Percentiles rank a stretch among this genome's conserved stretches.
Conservation (phyloP, 2,888 invertebrate genomes). For the Macaria liturata region DNA sequence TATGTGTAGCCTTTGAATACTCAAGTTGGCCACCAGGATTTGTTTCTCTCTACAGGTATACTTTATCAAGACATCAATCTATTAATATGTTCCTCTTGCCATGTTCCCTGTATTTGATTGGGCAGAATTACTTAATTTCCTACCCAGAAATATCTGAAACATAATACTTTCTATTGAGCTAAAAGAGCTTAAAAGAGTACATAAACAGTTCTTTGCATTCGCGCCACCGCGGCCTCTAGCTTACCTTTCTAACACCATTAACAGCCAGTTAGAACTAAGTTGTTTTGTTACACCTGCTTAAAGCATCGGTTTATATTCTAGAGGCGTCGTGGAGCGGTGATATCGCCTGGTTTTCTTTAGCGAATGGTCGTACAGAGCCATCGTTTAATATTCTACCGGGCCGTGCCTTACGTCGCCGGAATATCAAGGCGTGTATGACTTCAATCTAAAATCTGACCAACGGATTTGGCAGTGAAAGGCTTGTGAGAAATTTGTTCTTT, state of each 20-base stretch:
- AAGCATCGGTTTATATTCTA: conserved; percentile 49
- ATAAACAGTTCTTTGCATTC: conserved; percentile 23
- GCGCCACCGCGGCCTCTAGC: conserved; percentile 10
- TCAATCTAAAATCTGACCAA: conserved; percentile 57
- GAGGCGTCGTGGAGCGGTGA: conserved; percentile 62
- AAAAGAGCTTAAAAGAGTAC: background rate
- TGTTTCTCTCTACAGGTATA: no score
- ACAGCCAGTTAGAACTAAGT: conserved; percentile 26
- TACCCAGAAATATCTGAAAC: no score
- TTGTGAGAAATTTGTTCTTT: no score
- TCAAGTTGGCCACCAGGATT: no score
- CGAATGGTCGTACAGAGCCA: conserved; percentile 64
- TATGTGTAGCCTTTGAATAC: no score
- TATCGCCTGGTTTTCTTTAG: conserved; percentile 69
- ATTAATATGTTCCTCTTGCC: no score
- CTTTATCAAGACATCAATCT: no score
- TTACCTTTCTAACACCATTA: conserved; percentile 30
- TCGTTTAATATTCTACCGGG: conserved; percentile 74
- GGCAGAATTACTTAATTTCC: no score
- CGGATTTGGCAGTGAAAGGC: conserved; percentile 40
- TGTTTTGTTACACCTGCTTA: conserved; percentile 26
- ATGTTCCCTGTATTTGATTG: no score
- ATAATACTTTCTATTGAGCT: no score
- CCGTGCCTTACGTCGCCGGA: conserved; percentile 59
- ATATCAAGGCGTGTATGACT: conserved; percentile 62